phyloP scores from a whole-genome alignment of 2,797 vertebrate genomes.

The Manis javanica region DNA sequence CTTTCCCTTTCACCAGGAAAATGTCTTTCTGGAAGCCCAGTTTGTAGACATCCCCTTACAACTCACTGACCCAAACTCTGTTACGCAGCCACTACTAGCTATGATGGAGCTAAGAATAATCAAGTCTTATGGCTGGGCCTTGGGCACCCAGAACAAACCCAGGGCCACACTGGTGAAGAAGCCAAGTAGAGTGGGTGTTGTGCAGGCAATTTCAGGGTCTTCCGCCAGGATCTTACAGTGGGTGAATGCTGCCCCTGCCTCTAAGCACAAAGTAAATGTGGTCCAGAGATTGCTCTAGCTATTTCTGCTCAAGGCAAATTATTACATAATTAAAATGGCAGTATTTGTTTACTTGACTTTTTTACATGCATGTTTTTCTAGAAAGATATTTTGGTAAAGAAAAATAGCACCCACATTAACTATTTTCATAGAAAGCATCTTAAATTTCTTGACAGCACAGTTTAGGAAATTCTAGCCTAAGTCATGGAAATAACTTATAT shows the following conservation, averaged over 20 bases:
- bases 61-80: not conserved
- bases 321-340: not conserved
- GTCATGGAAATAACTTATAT: not conserved
- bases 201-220: not conserved
- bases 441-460: slow-evolving; percentile 19
- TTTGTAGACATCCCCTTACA: not conserved
- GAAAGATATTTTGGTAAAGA: slow-evolving; percentile 50
- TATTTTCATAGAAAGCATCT: not conserved
- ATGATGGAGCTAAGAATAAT: not conserved
- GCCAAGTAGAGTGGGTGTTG: not conserved
- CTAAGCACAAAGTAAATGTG: not conserved
- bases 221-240: not conserved
- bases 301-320: not conserved
- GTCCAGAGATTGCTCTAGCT: not conserved
- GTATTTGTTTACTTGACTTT: not conserved
- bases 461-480: not conserved
- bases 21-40: not conserved
- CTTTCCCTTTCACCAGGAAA: not conserved
- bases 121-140: not conserved
- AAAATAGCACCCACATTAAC: not conserved
- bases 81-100: not conserved
- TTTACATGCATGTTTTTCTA: not conserved
- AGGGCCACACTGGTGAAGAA: not conserved
- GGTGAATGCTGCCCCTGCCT: not conserved
- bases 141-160: not conserved